These are phyloP conservation scores for Gopherus evgoodei DNA, from an alignment of 2,113 vertebrate species.

Conservation along the genomic window DNA sequence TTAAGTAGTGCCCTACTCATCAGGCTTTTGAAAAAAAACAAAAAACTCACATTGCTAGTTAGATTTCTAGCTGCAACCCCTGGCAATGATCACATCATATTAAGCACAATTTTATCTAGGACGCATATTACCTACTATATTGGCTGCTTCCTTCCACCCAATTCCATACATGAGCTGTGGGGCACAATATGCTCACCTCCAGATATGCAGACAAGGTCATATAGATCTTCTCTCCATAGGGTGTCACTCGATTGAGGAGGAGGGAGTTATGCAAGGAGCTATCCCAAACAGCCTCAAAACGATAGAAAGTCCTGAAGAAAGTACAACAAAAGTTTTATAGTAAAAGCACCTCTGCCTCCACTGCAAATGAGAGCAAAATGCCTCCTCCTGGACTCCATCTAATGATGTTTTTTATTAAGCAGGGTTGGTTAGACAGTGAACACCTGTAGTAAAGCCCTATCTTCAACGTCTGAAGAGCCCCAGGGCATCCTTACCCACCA, in stretches of 20 bases:
- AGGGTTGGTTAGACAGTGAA: not conserved
- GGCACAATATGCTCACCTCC: constrained; percentile 83
- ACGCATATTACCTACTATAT: not conserved
- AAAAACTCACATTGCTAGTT: not conserved
- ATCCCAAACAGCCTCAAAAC: constrained; percentile 98
- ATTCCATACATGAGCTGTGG: not conserved
- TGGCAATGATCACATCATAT: not conserved
- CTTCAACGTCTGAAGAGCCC: not conserved
- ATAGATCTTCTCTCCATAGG: constrained; percentile 96
- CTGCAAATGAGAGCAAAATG: fast-evolving
- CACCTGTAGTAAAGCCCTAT: not conserved
- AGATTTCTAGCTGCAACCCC: not conserved
- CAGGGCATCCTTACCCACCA: not conserved
- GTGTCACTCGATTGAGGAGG: constrained; percentile 95
- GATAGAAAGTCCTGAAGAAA: constrained; percentile 91
- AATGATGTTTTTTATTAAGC: not conserved
- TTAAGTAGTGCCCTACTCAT: not conserved
- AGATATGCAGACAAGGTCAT: constrained; percentile 98
- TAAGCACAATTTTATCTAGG: fast-evolving
- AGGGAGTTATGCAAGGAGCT: constrained; percentile 99
- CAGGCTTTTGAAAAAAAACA: not conserved
- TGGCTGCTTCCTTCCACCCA: not conserved
- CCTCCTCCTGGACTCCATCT: not conserved
- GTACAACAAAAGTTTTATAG: not conserved
- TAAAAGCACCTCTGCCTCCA: not conserved